Conservation (phyloP, 2,888 invertebrate genomes). For the Dicranocentrus wangi region DNA sequence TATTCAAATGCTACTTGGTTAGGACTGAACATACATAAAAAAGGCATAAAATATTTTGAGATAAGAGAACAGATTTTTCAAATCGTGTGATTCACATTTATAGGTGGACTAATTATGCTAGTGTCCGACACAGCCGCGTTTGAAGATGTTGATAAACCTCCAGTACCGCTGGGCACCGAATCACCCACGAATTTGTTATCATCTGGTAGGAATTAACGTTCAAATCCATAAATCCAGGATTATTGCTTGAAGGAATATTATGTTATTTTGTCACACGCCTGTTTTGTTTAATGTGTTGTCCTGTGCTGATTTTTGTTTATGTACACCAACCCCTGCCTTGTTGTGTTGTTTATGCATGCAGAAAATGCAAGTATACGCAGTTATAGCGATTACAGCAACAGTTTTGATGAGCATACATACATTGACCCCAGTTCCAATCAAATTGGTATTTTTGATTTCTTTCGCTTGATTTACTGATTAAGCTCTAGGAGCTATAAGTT, state of each 20-base stretch:
- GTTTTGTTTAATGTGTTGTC: slow-evolving; percentile 55
- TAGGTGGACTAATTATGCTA: slow-evolving; percentile 84
- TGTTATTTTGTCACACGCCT: slow-evolving; percentile 8
- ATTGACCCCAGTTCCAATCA: slow-evolving; percentile 67
- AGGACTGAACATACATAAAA: slow-evolving; percentile 32
- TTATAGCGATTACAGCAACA: slow-evolving; percentile 73
- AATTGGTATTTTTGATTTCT: slow-evolving; percentile 73
- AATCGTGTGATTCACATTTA: too few species aligned
- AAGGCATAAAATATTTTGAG: not conserved
- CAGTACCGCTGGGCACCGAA: slow-evolving; percentile 76
- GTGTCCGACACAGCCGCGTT: slow-evolving; percentile 87
- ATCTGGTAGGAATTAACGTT: slow-evolving; percentile 78
- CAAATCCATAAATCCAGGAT: too few species aligned
- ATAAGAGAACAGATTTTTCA: too few species aligned
- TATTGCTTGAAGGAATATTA: not conserved
- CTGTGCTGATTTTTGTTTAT: slow-evolving; percentile 34
- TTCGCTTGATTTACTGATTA: slow-evolving; percentile 39
- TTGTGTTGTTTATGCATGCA: slow-evolving; percentile 70
- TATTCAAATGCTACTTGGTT: slow-evolving; percentile 88
- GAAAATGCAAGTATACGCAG: slow-evolving; percentile 73
- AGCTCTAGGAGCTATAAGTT: too few species aligned
- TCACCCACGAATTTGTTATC: slow-evolving; percentile 80
- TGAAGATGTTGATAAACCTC: slow-evolving; percentile 81
- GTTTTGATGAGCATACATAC: slow-evolving; percentile 73
- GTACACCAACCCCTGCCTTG: slow-evolving; percentile 40